phyloP scores from a whole-genome alignment of 2,888 invertebrate species.

The Allygus modestus region DNA sequence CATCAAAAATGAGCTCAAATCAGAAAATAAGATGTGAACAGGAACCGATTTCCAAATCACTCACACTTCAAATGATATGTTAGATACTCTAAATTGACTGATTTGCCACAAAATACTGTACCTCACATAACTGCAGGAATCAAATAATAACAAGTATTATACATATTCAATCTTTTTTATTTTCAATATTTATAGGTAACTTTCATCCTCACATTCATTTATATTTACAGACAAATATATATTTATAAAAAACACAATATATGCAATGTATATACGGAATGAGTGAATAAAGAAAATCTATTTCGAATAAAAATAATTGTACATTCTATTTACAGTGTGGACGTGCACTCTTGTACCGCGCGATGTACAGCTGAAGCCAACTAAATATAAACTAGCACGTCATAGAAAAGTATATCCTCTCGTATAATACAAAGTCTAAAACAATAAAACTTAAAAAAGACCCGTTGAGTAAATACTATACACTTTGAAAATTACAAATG shows the following conservation, averaged over 20 bases:
- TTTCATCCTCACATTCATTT: constrained; percentile 56
- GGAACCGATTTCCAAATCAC: too few species aligned
- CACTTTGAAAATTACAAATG: too few species aligned
- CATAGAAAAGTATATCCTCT: background rate
- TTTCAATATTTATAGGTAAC: constrained; percentile 64
- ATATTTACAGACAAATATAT: constrained; percentile 59
- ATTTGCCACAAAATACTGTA: too few species aligned
- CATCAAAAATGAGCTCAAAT: too few species aligned
- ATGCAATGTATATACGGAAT: constrained; percentile 38
- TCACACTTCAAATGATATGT: too few species aligned
- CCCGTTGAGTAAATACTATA: constrained; percentile 12
- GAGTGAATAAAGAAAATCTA: constrained; percentile 42
- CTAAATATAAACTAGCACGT: constrained; percentile 17
- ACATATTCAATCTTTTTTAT: constrained; percentile 63
- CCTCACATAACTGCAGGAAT: constrained; percentile 17
- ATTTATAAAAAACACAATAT: constrained; percentile 58
- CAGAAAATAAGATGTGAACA: too few species aligned
- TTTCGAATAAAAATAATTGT: constrained; percentile 45
- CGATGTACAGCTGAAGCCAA: constrained; percentile 2
- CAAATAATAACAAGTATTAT: constrained; percentile 2
- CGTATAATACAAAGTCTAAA: constrained; percentile 25
- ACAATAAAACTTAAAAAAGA: constrained; percentile 27
- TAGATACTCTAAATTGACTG: too few species aligned
- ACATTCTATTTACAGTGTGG: constrained; percentile 52
- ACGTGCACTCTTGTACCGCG: constrained; percentile 6